Evolutionary conservation across 2,888 invertebrate species (phyloP), one percentile per base, ranked within the genome.

Genomic region (Nebria salina): DNA sequence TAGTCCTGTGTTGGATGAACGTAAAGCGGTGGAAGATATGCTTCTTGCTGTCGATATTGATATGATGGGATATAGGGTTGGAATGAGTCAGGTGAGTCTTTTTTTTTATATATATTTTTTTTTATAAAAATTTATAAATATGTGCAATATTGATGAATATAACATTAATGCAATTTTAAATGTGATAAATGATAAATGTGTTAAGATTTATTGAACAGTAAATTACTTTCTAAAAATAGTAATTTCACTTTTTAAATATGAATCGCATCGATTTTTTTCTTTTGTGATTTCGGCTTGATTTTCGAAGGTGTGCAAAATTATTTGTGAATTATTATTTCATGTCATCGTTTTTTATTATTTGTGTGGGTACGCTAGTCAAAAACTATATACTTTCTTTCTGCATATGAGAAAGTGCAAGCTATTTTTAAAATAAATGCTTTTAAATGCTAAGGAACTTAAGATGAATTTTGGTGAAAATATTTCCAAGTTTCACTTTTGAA

Each of bases 61-160:
- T 87, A 92, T 94, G 81, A 93, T 96, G 68, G 94, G 94, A 85
- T 98, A 97, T 90, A 91, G 97, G 82, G 94, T 98, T 77, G 98
- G 98, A 34, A 92, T 97, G 81, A 97, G 97, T 89, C 96, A 97
- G 94, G 98, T 97, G 88, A 91, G 94, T 88, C 6, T 25, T 64
- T 76, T 79, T 76, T 20, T 20, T 1, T 20, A 20, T 20, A 20
- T 20, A 20, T 20, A 20, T 20, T 1, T 20, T 20, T 20, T 20
- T 20, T 20, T 20, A 20, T 20, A 20, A 20, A 20, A 20, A 20
- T 20, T 20, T 1, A 20, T 20, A 43, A 43, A 43, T 43, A 43
- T 43, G 43, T 43, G 20, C 20, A 20, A 20, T 20, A 20, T 20
- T 20, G 20, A 20, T 20, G 20, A 20, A 20, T 20, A 20, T 20